Conservation (phyloP, 2,113 vertebrate species). For the Rhinolophus ferrumequinum region DNA sequence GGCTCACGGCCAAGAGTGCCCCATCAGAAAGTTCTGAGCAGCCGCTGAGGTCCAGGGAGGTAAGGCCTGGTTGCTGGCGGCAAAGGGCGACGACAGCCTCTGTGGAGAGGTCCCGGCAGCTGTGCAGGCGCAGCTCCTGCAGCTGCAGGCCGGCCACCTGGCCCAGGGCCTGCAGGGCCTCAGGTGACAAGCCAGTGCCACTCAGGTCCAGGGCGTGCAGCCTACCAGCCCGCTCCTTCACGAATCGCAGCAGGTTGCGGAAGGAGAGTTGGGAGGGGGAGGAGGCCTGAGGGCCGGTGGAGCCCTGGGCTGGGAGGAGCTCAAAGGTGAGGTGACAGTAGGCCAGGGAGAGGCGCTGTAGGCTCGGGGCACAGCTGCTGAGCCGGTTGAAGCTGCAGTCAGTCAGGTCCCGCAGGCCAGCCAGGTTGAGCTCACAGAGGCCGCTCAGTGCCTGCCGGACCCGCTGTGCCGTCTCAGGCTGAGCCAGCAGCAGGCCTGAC, state of each 20-base stretch:
- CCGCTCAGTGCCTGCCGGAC: conserved; percentile 81
- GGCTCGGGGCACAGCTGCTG: conserved; percentile 85
- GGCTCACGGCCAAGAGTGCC: conserved; percentile 82
- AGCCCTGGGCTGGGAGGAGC: conserved; percentile 84
- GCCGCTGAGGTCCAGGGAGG: conserved; percentile 87
- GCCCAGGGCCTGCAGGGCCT: conserved; percentile 86
- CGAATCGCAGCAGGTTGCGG: conserved; percentile 85
- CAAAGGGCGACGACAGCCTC: conserved; percentile 87
- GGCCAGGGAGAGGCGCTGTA: conserved; percentile 87
- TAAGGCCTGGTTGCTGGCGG: conserved; percentile 85
- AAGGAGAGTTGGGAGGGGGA: conserved; percentile 88
- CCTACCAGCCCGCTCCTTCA: conserved; percentile 82
- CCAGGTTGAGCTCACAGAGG: conserved; percentile 89
- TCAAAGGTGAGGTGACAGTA: conserved; percentile 91
- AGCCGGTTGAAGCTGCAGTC: conserved; percentile 90
- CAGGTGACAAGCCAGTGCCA: conserved; percentile 86
- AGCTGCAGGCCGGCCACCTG: conserved; percentile 86
- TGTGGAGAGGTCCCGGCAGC: conserved; percentile 89
- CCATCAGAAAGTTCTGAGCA: conserved; percentile 88
- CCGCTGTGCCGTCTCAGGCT: conserved; percentile 83
- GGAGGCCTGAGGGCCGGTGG: conserved; percentile 78
- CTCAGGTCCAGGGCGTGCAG: conserved; percentile 88
- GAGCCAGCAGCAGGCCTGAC: conserved; percentile 88
- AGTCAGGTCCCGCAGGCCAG: conserved; percentile 87
- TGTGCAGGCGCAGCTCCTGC: conserved; percentile 85